phyloP scores from a whole-genome alignment of 2,888 invertebrate species.

The Fragum sueziense region DNA sequence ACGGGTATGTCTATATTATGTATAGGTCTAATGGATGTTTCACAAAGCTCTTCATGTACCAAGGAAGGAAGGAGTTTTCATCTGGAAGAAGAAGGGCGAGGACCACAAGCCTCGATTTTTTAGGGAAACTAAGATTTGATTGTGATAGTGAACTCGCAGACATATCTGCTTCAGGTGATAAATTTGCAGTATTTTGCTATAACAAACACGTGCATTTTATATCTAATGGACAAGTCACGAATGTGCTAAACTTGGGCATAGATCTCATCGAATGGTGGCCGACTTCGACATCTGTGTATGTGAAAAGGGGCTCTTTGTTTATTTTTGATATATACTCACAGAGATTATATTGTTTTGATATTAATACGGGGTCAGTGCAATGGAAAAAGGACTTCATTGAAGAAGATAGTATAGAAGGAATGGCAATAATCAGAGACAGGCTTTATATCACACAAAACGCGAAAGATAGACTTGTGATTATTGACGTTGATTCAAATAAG shows the following conservation, averaged over 20 bases:
- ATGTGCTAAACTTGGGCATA: background rate
- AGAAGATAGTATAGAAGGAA: slow-evolving; percentile 7
- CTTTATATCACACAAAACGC: background rate
- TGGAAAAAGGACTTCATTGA: background rate
- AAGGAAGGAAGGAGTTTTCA: too few relatives aligned
- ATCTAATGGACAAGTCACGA: background rate
- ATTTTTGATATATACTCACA: background rate
- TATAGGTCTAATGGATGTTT: too few relatives aligned
- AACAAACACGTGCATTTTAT: slow-evolving; percentile 3
- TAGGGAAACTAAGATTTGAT: too few relatives aligned
- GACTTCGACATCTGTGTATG: background rate
- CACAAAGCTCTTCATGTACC: too few relatives aligned
- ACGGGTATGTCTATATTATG: too few relatives aligned
- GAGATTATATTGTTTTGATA: background rate
- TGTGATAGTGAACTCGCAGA: too few relatives aligned
- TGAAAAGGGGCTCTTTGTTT: background rate
- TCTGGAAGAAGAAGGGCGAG: too few relatives aligned
- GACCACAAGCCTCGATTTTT: too few relatives aligned
- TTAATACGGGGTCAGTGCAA: background rate
- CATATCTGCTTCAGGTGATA: too few relatives aligned
- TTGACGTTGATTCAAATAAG: background rate
- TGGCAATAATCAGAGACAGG: background rate
- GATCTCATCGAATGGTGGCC: slow-evolving; percentile 2
- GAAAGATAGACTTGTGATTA: background rate
- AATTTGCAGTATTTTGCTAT: background rate